A percentile compares a stretch with the other conserved stretches of the same genome.
These are phyloP conservation scores for Phoeniculus purpureus DNA, from an alignment of 2,797 vertebrate genomes.

Conservation along the genomic window DNA sequence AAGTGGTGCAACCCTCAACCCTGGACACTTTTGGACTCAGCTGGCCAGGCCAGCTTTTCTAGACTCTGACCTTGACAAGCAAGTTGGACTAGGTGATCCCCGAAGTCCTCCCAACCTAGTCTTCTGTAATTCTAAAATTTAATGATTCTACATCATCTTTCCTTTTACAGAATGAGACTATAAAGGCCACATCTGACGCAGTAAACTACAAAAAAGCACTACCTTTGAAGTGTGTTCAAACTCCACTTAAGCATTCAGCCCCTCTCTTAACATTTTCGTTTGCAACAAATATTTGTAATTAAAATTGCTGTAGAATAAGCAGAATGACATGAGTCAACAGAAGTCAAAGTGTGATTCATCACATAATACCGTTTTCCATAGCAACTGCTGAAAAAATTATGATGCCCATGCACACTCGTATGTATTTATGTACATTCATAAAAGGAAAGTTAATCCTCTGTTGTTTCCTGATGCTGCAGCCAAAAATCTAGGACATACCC, in stretches of 20 bases:
- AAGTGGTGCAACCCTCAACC: neutral
- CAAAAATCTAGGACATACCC: neutral
- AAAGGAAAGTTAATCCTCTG: neutral
- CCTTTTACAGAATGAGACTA: neutral
- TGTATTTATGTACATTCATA: neutral
- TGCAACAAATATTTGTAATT: constrained; percentile 15
- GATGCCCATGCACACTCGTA: neutral
- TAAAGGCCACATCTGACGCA: neutral
- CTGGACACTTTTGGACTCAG: rapidly evolving
- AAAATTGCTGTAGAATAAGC: constrained; percentile 11
- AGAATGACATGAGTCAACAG: constrained; percentile 8
- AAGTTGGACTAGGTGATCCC: neutral
- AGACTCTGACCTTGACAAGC: neutral
- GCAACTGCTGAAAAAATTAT: constrained; percentile 4
- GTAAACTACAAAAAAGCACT: neutral
- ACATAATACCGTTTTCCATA: neutral
- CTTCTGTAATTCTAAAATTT: neutral
- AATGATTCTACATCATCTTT: neutral
- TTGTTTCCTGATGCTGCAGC: neutral
- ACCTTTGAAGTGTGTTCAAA: neutral
- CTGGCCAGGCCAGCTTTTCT: neutral
- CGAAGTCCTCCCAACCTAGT: neutral
- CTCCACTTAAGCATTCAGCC: neutral
- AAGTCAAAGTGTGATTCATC: constrained; percentile 34
- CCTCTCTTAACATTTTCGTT: neutral